A percentile compares a stretch with the other conserved stretches of the same genome.
Evolutionary conservation across 2,113 vertebrate species (phyloP).

Genomic region (Equus quagga): DNA sequence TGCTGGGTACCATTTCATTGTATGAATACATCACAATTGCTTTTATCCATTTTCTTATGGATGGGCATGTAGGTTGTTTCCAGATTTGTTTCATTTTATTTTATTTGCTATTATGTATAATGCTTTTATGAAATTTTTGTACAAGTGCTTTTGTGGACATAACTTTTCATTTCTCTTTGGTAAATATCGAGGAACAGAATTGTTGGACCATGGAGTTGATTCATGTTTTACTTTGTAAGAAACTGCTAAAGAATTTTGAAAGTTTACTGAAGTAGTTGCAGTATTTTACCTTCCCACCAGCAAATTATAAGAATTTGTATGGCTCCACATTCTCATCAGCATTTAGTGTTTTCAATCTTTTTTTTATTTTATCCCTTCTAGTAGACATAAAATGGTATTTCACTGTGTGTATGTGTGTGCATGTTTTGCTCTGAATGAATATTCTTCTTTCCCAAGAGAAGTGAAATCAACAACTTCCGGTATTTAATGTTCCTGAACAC

Average conservation of each 20-base stretch:
- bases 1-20: background rate
- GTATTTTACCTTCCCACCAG: background rate
- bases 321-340: background rate
- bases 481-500: conserved; percentile 97
- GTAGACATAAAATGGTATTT: background rate
- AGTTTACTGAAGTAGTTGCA: background rate
- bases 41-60: background rate
- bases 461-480: conserved; percentile 97
- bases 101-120: background rate
- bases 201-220: background rate
- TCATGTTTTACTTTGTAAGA: background rate
- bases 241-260: background rate
- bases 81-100: background rate
- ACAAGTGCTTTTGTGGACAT: background rate
- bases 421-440: conserved; percentile 26
- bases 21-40: background rate
- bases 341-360: background rate
- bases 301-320: background rate
- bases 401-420: background rate
- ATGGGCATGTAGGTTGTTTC: background rate
- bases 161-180: background rate
- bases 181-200: background rate
- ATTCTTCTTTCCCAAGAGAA: conserved; percentile 88
- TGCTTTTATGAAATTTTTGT: background rate
- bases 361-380: background rate